A percentile compares a stretch with the other conserved stretches of the same genome.
Conservation (phyloP, 2,888 invertebrate genomes). For the Tholera decimalis region DNA sequence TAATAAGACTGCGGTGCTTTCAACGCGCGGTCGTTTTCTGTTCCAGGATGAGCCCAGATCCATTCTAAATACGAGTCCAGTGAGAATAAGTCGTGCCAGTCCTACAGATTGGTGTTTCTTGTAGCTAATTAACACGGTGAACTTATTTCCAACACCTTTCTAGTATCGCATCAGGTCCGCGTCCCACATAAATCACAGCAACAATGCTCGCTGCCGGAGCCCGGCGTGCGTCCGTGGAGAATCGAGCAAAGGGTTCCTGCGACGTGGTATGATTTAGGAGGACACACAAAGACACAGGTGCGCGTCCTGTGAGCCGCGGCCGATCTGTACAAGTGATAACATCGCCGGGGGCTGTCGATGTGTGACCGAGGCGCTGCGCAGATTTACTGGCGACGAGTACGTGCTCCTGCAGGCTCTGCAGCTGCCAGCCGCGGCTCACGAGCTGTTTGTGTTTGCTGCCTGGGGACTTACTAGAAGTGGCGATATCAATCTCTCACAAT, state of each 20-base stretch:
- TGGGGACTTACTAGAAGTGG: conserved; percentile 29
- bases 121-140: conserved; percentile 42
- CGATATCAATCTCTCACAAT: conserved; percentile 38
- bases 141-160: conserved; percentile 39
- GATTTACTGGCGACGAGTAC: conserved; percentile 52
- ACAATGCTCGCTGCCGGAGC: conserved; percentile 46
- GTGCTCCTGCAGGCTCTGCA: conserved; percentile 27
- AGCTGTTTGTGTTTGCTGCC: conserved; percentile 24
- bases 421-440: conserved; percentile 8
- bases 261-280: conserved; percentile 70
- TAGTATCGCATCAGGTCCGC: conserved; percentile 15
- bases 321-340: conserved; percentile 65
- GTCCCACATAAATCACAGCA: conserved; percentile 61
- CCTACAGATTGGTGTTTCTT: conserved; percentile 17
- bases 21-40: not conserved
- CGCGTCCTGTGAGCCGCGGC: conserved; percentile 50
- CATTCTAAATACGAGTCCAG: conserved; percentile 10
- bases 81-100: conserved; percentile 3
- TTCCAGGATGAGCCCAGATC: conserved; percentile 15
- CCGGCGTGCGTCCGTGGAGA: conserved; percentile 63
- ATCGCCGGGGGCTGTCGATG: conserved; percentile 50
- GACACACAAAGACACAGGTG: conserved; percentile 67
- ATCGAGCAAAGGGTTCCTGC: conserved; percentile 72
- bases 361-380: conserved; percentile 30
- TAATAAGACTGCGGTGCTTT: not conserved